Base-by-base conservation (phyloP, 1,140 invertebrate genomes). In the Heliconius nattereri region DNA sequence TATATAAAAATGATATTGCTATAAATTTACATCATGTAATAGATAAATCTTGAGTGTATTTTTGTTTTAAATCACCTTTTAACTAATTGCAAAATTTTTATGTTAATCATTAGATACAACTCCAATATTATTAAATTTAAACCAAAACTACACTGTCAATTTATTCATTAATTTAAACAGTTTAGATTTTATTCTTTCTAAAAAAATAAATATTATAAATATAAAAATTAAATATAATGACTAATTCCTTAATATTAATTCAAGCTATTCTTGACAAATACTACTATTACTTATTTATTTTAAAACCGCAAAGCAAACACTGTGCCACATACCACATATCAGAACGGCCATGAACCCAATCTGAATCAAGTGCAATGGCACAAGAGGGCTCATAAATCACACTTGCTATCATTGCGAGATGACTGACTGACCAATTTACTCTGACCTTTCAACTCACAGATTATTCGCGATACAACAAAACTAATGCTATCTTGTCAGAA, bases 281-380 rank as follows among this genome's bases (percentile, higher is more conserved):
- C 8, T 57, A 57, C n/a, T n/a, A n/a, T n/a, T n/a, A n/a, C n/a
- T 9, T 57, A 57, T 60, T 23, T 23, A 26, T 11, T 29, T 66
- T 0, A 66, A 13, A 11, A 29, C 11, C 6, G 29, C 26, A 66
- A 29, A 66, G 26, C 29, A 26, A 26, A 66, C 60, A 66, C 60
- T 26, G 60, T 66, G n/a, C n/a, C n/a, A n/a, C n/a, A n/a, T 66
- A 52, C 37, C 29, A 29, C 45, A 49, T 78, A 81, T 81, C 75
- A 66, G 75, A 52, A 70, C 71, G 92, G 86, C 92, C 91, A 83
- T 94, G 92, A 94, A 94, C 91, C 83, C 90, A 94, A 93, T 93
- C 82, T 87, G 85, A 85, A 84, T 78, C 87, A 91, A 94, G 91
- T 92, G 91, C 92, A 94, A 90, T 89, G 88, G 85, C 88, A 90